Percentiles rank a stretch among this genome's conserved stretches.
These are phyloP conservation scores for Apotomis betuletana DNA, from an alignment of 2,888 invertebrate genomes.

Conservation along the genomic window DNA sequence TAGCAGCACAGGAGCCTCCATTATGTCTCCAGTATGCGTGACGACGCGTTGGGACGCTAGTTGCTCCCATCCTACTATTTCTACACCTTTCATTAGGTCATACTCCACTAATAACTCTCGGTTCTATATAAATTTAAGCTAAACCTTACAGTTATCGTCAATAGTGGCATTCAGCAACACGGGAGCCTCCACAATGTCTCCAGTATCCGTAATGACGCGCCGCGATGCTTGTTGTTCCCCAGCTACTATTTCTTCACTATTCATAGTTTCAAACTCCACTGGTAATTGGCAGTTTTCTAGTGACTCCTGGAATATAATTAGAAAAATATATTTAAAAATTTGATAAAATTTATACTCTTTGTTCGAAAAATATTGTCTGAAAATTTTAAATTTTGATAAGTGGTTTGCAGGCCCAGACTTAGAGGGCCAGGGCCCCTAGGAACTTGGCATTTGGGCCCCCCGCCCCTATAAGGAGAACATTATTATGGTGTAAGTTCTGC, in stretches of 20 bases:
- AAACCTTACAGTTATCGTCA: slow-evolving; percentile 23
- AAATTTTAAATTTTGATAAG: too few relatives aligned
- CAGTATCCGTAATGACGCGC: slow-evolving; percentile 73
- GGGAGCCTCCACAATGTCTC: slow-evolving; percentile 69
- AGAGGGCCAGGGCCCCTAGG: too few relatives aligned
- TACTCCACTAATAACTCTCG: too few relatives aligned
- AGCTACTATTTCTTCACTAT: slow-evolving; percentile 34
- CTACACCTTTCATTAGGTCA: slow-evolving; percentile 41
- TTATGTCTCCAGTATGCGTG: slow-evolving; percentile 72
- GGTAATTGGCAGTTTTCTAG: slow-evolving; percentile 49
- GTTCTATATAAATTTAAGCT: too few relatives aligned
- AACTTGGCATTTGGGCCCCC: too few relatives aligned
- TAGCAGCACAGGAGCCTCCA: slow-evolving; percentile 58
- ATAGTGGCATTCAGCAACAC: slow-evolving; percentile 39
- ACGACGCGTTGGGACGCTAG: slow-evolving; percentile 65
- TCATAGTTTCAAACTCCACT: slow-evolving; percentile 43
- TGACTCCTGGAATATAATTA: slow-evolving; percentile 56
- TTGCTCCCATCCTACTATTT: slow-evolving; percentile 48
- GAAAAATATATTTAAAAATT: too few relatives aligned
- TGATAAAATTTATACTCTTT: too few relatives aligned
- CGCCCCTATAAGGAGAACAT: too few relatives aligned
- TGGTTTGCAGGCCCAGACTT: too few relatives aligned
- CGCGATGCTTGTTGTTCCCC: slow-evolving; percentile 57
- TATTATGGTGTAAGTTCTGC: too few relatives aligned
- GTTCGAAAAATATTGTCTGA: too few relatives aligned